Base-by-base conservation (phyloP, 2,113 vertebrate species). In the Otolemur garnettii region DNA sequence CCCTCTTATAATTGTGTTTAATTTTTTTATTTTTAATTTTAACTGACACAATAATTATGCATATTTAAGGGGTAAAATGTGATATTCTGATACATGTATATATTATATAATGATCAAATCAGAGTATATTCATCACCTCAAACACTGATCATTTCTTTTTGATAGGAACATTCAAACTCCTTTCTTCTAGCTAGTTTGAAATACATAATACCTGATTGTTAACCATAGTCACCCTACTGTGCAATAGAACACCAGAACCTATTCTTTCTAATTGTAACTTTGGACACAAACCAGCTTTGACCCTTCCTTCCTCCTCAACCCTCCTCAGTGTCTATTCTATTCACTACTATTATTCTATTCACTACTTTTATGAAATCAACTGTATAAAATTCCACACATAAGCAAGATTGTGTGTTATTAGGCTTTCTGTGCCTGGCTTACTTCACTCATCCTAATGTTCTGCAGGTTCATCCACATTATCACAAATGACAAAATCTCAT, bases 1-100 rank as follows among this genome's bases (percentile, higher is more conserved):
- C 45, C 8, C 45, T 50, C 45, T 50, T 50, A 45, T 45, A 45
- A 45, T 45, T 45, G 10, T 50, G 45, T 50, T 50, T 50, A 64
- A 53, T 59, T 72, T 75, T 75, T 72, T 83, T n/a, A 81, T 50
- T 77, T 75, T 77, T 77, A 17, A 50, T 50, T 77, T 28, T 77
- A 18, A 50, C 17, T 77, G 24, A 77, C 26, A 45, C 26, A 74
- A 74, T 45, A 30, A 75, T 28, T 50, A 7, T 75, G 50, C 2
- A 50, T 30, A 50, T 50, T 77, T 77, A 50, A 18, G 15, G 8
- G 4, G 7, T 77, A 77, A 14, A 18, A 26, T 30, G 74, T 77
- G 26, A 30, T 0, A 45, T 30, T 77, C 2, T 77, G 74, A 50
- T 77, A 77, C 26, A 50, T 26, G 42, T 75, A 4, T 50, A 50